Evolutionary conservation across 2,888 invertebrate genomes (phyloP).

Genomic region (Antitype chi): DNA sequence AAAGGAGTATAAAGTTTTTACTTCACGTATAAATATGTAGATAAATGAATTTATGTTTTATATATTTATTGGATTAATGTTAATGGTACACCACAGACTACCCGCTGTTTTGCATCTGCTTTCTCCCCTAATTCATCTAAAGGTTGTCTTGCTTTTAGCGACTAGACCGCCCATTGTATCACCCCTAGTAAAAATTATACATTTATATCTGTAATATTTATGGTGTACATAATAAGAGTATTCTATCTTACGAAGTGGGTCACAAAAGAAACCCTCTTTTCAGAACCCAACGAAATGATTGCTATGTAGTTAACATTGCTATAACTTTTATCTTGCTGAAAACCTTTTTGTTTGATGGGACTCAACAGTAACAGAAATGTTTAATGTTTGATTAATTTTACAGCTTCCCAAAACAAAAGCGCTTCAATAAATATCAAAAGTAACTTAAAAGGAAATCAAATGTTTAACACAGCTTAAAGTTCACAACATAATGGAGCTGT

Average conservation of each 20-base stretch:
- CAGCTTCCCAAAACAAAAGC: neutral
- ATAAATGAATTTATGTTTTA: no score
- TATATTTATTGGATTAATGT: no score
- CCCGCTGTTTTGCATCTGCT: no score
- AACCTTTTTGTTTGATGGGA: neutral
- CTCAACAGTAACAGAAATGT: neutral
- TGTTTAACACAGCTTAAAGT: neutral
- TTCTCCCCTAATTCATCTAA: no score
- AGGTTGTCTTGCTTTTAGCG: no score
- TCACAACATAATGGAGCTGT: neutral
- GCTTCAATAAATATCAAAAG: neutral
- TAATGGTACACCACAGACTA: no score
- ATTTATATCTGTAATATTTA: no score
- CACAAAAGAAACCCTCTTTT: neutral
- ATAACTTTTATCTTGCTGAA: neutral
- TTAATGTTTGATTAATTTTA: neutral
- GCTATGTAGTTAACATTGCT: neutral
- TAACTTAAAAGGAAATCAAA: neutral
- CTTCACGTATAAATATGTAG: no score
- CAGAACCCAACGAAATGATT: neutral
- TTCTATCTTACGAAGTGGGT: neutral
- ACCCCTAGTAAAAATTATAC: no score
- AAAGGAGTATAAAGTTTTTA: no score
- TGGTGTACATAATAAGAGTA: no score
- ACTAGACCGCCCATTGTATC: no score